Percentiles rank a stretch among this genome's conserved stretches.
phyloP scores from a whole-genome alignment of 2,888 invertebrate genomes.

The Phengaris arion region DNA sequence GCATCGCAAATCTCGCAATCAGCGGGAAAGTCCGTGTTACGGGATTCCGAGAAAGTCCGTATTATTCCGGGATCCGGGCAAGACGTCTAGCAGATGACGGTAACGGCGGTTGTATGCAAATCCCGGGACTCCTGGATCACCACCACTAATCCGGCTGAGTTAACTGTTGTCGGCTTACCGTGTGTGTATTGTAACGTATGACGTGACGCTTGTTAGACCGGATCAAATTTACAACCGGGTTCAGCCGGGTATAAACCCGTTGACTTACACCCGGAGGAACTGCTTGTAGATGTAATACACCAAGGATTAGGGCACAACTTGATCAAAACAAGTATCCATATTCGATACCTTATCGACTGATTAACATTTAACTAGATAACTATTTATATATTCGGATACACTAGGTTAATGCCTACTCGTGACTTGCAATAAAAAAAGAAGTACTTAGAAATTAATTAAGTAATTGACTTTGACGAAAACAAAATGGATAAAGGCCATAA shows the following conservation, averaged over 20 bases:
- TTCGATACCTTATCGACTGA: neutral
- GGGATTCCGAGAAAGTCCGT: conserved; percentile 37
- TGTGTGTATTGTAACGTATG: conserved; percentile 48
- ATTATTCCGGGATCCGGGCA: conserved; percentile 50
- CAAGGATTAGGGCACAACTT: neutral
- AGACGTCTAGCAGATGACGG: conserved; percentile 26
- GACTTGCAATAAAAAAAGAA: neutral
- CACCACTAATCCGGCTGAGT: conserved; percentile 61
- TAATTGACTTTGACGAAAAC: conserved; percentile 13
- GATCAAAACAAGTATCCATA: neutral
- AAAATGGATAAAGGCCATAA: conserved; percentile 10
- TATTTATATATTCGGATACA: too few relatives aligned
- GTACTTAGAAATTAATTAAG: neutral
- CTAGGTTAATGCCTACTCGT: neutral
- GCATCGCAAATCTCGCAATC: conserved; percentile 26
- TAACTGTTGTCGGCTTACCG: conserved; percentile 61
- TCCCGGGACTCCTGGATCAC: conserved; percentile 54
- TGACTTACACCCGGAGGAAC: conserved; percentile 17
- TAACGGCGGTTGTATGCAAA: conserved; percentile 28
- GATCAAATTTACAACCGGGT: conserved; percentile 28
- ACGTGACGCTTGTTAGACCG: conserved; percentile 21
- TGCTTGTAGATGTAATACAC: conserved; percentile 5
- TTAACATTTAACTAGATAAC: too few relatives aligned
- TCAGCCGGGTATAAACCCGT: conserved; percentile 21
- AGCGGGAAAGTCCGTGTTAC: neutral